Conservation (phyloP, 1,140 invertebrate genomes). For the Caenorhabditis briggsae region DNA sequence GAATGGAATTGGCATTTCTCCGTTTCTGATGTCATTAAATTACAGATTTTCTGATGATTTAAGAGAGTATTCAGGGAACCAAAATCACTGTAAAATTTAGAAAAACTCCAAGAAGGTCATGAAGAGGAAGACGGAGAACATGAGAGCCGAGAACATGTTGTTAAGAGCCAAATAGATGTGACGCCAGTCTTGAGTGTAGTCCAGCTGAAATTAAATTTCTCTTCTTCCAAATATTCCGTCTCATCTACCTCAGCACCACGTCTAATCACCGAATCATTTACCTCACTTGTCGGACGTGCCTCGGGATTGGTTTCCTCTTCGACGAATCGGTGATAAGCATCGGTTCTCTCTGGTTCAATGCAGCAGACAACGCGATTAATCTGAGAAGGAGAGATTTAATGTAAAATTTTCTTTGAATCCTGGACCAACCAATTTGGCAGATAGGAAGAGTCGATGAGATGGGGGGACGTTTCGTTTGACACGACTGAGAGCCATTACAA, state of each 20-base stretch:
- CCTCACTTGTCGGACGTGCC: slow-evolving; percentile 25
- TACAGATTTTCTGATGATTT: no score
- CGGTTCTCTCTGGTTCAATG: slow-evolving; percentile 74
- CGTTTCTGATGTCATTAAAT: no score
- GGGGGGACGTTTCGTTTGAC: slow-evolving; percentile 74
- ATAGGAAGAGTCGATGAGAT: slow-evolving; percentile 71
- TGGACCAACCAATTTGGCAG: slow-evolving; percentile 68
- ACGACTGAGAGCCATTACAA: slow-evolving; percentile 74
- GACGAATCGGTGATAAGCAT: slow-evolving; percentile 74
- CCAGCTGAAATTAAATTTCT: slow-evolving; percentile 25
- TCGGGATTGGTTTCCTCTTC: slow-evolving; percentile 61
- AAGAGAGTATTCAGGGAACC: no score
- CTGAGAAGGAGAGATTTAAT: slow-evolving; percentile 22
- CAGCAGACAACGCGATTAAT: slow-evolving; percentile 75
- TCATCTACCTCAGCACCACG: slow-evolving; percentile 46
- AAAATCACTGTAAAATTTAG: slow-evolving; percentile 57
- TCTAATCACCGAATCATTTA: slow-evolving; percentile 50
- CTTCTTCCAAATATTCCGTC: not conserved
- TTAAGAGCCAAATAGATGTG: slow-evolving; percentile 76
- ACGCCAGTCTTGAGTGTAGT: slow-evolving; percentile 75
- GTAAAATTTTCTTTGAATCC: not conserved
- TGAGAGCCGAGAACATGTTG: slow-evolving; percentile 74
- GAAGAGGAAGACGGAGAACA: slow-evolving; percentile 74
- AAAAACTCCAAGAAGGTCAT: slow-evolving; percentile 74
- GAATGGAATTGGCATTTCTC: no score